Evolutionary conservation across 2,113 vertebrate genomes (phyloP).

Genomic region (Sigmodon hispidus): DNA sequence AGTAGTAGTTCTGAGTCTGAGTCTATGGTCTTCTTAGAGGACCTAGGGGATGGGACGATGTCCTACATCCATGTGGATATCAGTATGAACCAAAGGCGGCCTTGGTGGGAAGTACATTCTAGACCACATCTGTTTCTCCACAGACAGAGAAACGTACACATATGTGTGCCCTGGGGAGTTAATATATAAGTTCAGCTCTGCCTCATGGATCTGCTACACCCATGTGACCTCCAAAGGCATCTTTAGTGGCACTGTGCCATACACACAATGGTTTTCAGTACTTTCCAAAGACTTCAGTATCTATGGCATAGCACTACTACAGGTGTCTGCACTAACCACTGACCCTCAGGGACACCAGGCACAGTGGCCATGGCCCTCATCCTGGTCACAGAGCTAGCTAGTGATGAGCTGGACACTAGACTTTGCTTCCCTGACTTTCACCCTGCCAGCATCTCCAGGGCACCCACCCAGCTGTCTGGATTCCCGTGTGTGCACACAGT

Average conservation of each 20-base stretch:
- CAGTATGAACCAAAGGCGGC: neutral
- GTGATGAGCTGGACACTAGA: neutral
- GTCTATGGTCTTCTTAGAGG: neutral
- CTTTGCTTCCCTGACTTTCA: neutral
- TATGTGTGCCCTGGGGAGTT: neutral
- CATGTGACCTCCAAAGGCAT: neutral
- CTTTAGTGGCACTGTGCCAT: neutral
- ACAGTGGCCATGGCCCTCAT: fast-evolving
- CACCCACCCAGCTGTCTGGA: neutral
- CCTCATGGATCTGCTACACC: neutral
- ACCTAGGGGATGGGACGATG: neutral
- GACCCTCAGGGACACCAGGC: neutral
- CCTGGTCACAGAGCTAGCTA: neutral
- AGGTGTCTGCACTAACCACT: neutral
- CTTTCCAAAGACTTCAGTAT: neutral
- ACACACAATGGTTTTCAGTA: fast-evolving
- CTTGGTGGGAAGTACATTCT: neutral
- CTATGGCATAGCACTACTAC: neutral
- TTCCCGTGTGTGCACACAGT: neutral
- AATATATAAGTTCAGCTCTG: neutral
- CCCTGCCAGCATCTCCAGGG: neutral
- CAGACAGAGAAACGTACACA: neutral
- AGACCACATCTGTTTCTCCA: neutral
- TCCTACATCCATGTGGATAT: fast-evolving
- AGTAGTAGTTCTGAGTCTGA: too few relatives aligned